Evolutionary conservation across 2,113 vertebrate species (phyloP).

Genomic region (Eurystomus gularis): DNA sequence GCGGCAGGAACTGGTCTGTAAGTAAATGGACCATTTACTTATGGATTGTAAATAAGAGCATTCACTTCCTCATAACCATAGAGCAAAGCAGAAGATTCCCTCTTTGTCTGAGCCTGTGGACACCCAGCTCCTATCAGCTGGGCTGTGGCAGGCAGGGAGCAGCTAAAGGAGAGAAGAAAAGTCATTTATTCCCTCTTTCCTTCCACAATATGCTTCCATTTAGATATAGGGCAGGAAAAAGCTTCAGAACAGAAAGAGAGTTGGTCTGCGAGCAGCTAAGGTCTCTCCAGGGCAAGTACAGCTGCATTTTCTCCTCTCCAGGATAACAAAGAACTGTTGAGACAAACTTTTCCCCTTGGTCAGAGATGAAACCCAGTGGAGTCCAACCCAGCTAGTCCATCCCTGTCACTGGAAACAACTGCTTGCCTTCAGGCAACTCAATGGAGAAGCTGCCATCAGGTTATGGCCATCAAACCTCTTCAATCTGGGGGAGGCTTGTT

Average conservation of each 20-base stretch:
- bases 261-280: background rate
- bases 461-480: background rate
- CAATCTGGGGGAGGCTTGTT: fast-evolving
- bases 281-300: background rate
- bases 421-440: background rate
- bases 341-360: background rate
- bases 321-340: background rate
- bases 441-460: background rate
- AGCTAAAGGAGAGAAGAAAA: background rate
- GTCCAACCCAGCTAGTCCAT: fast-evolving
- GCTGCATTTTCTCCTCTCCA: background rate
- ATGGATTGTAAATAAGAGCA: background rate
- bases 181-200: background rate
- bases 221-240: background rate
- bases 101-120: background rate
- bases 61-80: background rate
- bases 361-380: background rate
- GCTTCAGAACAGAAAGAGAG: background rate
- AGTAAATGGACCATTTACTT: background rate
- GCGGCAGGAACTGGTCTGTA: background rate
- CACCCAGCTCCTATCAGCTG: background rate
- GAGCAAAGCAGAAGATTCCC: background rate
- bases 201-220: background rate
- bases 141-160: background rate
- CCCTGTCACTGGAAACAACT: background rate